Conservation (phyloP, 2,113 vertebrate genomes). For the Rhinichthys klamathensis region DNA sequence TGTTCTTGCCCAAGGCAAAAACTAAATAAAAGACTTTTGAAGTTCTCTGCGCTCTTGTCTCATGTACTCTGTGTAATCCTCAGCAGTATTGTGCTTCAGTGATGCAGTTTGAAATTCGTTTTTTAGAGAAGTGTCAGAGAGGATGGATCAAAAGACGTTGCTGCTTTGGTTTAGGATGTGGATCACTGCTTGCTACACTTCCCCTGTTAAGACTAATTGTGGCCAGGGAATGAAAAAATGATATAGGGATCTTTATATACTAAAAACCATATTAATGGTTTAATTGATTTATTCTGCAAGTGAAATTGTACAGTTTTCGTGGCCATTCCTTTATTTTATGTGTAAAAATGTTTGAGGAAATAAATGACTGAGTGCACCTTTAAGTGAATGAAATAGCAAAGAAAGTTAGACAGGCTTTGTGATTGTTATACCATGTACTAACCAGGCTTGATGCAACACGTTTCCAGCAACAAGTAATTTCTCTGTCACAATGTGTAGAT, state of each 20-base stretch:
- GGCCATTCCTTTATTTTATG: neutral
- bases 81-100: slow-evolving; percentile 12
- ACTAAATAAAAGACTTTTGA: slow-evolving; percentile 22
- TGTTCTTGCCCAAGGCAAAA: slow-evolving; percentile 23
- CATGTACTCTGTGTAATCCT: slow-evolving; percentile 28
- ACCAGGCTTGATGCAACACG: neutral
- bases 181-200: neutral
- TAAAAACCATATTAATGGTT: neutral
- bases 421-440: neutral
- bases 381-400: neutral
- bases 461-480: neutral
- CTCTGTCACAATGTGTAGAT: neutral
- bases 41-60: slow-evolving; percentile 1
- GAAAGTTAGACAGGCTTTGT: neutral
- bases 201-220: neutral
- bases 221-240: neutral
- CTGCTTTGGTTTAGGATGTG: slow-evolving; percentile 19
- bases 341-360: neutral
- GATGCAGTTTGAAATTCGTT: slow-evolving; percentile 11
- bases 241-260: neutral
- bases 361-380: neutral
- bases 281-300: neutral
- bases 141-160: neutral
- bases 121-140: neutral
- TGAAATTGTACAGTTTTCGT: neutral